Conservation (phyloP, 2,888 invertebrate genomes). For the Agriopis aurantiaria region DNA sequence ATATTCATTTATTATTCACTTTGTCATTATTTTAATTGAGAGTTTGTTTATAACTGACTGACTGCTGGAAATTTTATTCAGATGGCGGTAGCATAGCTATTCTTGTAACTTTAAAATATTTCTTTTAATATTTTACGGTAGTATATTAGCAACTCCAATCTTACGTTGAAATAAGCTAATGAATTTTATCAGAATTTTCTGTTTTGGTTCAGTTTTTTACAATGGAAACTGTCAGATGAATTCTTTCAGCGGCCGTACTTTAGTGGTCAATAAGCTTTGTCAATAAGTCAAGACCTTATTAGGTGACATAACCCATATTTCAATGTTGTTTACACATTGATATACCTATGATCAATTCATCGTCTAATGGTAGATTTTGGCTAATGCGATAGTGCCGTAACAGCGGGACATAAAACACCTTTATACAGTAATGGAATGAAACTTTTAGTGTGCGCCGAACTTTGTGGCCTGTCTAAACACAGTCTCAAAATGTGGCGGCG, state of each 20-base stretch:
- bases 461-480: neutral
- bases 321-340: constrained; percentile 6
- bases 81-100: too few relatives aligned
- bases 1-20: neutral
- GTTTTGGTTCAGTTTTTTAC: too few relatives aligned
- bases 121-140: too few relatives aligned
- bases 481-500: neutral
- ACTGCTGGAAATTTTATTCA: too few relatives aligned
- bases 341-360: neutral
- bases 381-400: constrained; percentile 14
- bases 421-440: constrained; percentile 29
- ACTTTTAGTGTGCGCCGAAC: constrained; percentile 3
- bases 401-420: constrained; percentile 23
- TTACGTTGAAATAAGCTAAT: too few relatives aligned
- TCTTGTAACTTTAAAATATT: too few relatives aligned
- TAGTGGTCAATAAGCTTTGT: too few relatives aligned
- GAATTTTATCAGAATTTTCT: too few relatives aligned
- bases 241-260: too few relatives aligned
- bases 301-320: neutral
- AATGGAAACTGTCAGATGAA: too few relatives aligned
- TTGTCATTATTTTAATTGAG: neutral
- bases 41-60: neutral
- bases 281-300: neutral
- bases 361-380: constrained; percentile 4
- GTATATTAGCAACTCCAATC: too few relatives aligned